phyloP scores from a whole-genome alignment of 2,797 vertebrate species.

The Cossypha polioptera region DNA sequence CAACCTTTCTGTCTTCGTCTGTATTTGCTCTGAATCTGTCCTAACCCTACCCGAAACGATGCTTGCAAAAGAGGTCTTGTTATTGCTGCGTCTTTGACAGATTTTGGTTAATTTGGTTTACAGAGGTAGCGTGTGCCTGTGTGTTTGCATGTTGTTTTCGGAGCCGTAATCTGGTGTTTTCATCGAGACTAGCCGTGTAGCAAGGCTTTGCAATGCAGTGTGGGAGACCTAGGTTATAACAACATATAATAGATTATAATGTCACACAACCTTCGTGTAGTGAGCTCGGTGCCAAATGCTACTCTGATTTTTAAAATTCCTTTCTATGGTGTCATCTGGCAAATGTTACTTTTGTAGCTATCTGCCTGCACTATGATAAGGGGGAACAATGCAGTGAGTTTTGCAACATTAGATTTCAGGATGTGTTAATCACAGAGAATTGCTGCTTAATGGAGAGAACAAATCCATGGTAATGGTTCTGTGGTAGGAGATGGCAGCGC shows the following conservation, averaged over 20 bases:
- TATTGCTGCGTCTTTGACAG: not conserved
- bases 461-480: not conserved
- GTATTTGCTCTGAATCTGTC: conserved; percentile 32
- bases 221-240: not conserved
- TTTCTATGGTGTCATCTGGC: not conserved
- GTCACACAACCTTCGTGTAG: not conserved
- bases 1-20: conserved; percentile 22
- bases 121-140: conserved; percentile 7
- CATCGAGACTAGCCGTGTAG: not conserved
- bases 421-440: not conserved
- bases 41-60: not conserved
- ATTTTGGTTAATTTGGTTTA: conserved; percentile 27
- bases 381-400: not conserved
- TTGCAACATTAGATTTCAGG: not conserved
- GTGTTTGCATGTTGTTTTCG: not conserved
- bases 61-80: not conserved
- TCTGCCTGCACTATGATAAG: not conserved
- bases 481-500: not conserved
- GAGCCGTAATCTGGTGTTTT: not conserved
- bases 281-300: not conserved
- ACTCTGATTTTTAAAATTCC: not conserved
- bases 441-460: not conserved
- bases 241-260: not conserved
- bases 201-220: not conserved
- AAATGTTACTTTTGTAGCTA: not conserved